Base-by-base conservation (phyloP, 1,140 invertebrate species). In the Pantala flavescens region DNA sequence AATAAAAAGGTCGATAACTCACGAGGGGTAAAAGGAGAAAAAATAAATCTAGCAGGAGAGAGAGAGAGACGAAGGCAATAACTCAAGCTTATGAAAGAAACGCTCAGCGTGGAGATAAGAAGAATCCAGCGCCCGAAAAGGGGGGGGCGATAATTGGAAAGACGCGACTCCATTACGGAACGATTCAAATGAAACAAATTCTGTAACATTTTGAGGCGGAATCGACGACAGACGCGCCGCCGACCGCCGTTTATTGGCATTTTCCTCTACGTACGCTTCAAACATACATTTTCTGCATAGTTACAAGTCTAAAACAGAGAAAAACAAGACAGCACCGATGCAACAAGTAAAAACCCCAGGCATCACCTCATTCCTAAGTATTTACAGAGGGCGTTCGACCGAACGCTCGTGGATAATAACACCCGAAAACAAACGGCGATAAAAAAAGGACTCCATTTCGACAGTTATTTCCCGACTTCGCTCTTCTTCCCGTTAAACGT, bases 1-100 rank as follows among this genome's bases (percentile, higher is more conserved):
- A 63, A 63, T 63, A 63, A 63, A 63, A 63, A 63, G 49, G 49
- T 63, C 49, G 49, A 63, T 63, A 63, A 63, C 49, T 63, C 49
- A 63, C 49, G 12, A 63, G 49, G 49, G 49, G n/a, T 3, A 21
- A 21, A 63, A 63, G 49, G 49, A 21, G n/a, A 63, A 63, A 63
- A 63, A 63, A 63, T 63, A 63, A 63, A 63, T 63, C 49, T 63
- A 63, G 49, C 16, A 14, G 49, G 49, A 21, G 49, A 21, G 49
- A 49, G 43, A 21, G 49, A 63, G 12, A 63, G n/a, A 21, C 16
- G 49, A 63, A 63, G 49, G 49, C 49, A 63, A 63, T 63, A 63
- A 63, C 49, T 63, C 49, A 63, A 63, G 49, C 49, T 63, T 63
- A 63, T 63, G 49, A 63, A 63, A 63, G 49, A 63, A 63, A 63